Conservation (phyloP, 1,140 invertebrate genomes). For the Drosophila yakuba region DNA sequence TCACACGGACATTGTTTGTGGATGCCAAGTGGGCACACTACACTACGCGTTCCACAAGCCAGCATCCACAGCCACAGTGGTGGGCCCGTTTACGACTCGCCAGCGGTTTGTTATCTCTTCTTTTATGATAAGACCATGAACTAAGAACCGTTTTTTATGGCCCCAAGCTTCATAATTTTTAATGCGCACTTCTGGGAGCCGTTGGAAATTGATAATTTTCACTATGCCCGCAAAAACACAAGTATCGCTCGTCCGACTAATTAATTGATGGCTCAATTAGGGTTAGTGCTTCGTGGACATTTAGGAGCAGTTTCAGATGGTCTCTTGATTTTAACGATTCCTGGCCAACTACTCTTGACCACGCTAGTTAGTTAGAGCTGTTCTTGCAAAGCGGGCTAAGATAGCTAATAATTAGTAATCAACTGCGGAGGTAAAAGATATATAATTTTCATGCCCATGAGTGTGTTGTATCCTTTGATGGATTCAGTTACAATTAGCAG, state of each 20-base stretch:
- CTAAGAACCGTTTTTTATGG: conserved; percentile 28
- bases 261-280: conserved; percentile 67
- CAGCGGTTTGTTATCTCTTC: conserved; percentile 49
- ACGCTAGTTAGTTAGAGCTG: not conserved
- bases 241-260: conserved; percentile 37
- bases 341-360: conserved; percentile 9
- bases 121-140: conserved; percentile 43
- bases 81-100: conserved; percentile 18
- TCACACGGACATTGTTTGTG: conserved; percentile 81
- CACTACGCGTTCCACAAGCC: conserved; percentile 26
- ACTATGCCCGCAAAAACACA: conserved; percentile 31
- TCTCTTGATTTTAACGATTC: conserved; percentile 18
- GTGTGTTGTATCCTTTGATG: no score
- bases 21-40: conserved; percentile 54
- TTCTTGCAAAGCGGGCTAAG: not conserved
- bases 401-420: conserved; percentile 1
- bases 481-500: not conserved
- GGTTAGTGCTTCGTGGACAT: conserved; percentile 1
- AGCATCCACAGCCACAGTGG: conserved; percentile 32
- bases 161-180: conserved; percentile 62
- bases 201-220: conserved; percentile 66
- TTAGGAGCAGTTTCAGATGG: not conserved
- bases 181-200: conserved; percentile 51
- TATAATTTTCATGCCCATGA: not conserved
- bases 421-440: not conserved